These are phyloP conservation scores for Leptocoma aspasia DNA, from an alignment of 2,113 vertebrate species.

Conservation along the genomic window DNA sequence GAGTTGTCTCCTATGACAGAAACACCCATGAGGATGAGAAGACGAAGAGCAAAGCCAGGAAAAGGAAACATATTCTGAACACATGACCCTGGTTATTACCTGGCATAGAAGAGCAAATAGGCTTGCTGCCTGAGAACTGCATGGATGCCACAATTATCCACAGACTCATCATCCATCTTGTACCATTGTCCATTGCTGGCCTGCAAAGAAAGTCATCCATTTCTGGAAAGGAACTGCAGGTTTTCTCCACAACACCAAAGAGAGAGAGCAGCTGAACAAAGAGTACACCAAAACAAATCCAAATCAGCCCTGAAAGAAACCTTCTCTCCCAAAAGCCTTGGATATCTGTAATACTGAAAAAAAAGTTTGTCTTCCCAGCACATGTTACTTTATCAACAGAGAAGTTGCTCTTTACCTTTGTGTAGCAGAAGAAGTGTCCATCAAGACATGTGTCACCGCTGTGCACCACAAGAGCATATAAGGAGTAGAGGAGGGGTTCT, in stretches of 20 bases:
- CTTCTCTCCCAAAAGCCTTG: not conserved
- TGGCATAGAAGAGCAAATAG: not conserved
- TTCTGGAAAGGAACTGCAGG: not conserved
- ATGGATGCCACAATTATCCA: not conserved
- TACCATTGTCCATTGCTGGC: not conserved
- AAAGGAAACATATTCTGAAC: not conserved
- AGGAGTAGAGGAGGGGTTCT: not conserved
- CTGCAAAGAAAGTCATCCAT: not conserved
- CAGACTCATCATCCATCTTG: not conserved
- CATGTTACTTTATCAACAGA: not conserved
- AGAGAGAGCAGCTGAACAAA: not conserved
- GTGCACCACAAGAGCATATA: not conserved
- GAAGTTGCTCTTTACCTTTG: not conserved
- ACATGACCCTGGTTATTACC: not conserved
- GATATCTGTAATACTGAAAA: not conserved
- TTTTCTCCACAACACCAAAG: not conserved
- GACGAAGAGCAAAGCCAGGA: not conserved
- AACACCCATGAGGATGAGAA: not conserved
- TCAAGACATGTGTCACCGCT: not conserved
- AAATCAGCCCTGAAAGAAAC: not conserved
- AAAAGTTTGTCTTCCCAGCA: not conserved
- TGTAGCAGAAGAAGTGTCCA: conserved; percentile 5
- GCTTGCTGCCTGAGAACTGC: not conserved
- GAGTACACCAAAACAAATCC: not conserved
- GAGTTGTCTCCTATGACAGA: not conserved